Base-by-base conservation (phyloP, 2,113 vertebrate species). In the Acinonyx jubatus region DNA sequence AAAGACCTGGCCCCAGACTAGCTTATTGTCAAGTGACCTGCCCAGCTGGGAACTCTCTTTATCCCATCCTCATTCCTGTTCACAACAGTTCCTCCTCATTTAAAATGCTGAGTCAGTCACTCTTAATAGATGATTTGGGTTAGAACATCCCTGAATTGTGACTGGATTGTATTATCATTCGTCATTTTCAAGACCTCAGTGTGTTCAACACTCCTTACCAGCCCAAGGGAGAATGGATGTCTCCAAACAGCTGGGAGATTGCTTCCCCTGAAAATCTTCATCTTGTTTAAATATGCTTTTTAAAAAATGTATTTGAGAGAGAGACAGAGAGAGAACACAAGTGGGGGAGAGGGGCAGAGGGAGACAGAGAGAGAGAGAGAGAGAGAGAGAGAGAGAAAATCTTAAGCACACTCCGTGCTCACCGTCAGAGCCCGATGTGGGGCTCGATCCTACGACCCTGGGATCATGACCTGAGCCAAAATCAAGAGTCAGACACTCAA, bases 1-100 rank as follows among this genome's bases (percentile, higher is more conserved):
- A 98, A 98, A 98, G 97, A 82, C 94, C 98, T 98, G 98, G 98
- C 98, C 97, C 97, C 88, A 89, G 29, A 78, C 88, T 68, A 63
- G 76, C 79, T 83, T 15, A 86, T 98, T 97, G 98, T 97, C 98
- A 98, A 98, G 98, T 98, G 98, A 98, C 98, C 98, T 83, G 81
- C 79, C 98, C 94, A 97, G 93, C 97, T 97, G 94, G 92, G 97
- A 97, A 84, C 65, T n/a, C 0, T 96, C 86, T 97, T 36, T 11
- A 18, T 55, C 73, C 90, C 83, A n/a, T 61, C n/a, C 90, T 73
- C 33, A 13, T 69, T 93, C 79, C 68, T 78, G 61, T 86, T 92
- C 94, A 97, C 83, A 95, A 41, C 80, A 93, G 78, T 89, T n/a
- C 16, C 41, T 89, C 84, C 88, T 84, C 57, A 94, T 90, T 33